These are phyloP conservation scores for Rhizoglyphus robini DNA, from an alignment of 1,140 invertebrate genomes.

Conservation along the genomic window DNA sequence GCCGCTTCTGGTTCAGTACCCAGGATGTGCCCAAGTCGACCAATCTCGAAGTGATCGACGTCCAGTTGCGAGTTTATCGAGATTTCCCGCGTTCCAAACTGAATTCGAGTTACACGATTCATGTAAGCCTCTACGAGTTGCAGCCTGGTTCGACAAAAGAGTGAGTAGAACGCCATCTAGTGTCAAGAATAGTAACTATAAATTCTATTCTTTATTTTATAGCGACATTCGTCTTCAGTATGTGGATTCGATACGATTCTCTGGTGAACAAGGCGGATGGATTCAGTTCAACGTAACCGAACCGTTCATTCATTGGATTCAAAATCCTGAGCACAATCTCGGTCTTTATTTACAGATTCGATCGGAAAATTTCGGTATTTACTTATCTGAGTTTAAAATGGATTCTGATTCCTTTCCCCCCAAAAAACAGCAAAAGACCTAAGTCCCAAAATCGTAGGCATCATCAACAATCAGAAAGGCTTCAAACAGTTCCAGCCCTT, in stretches of 20 bases:
- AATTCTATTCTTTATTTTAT: background rate
- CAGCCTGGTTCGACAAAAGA: background rate
- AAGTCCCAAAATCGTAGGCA: constrained; percentile 62
- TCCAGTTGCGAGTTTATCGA: constrained; percentile 69
- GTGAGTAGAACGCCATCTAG: background rate
- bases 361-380: constrained; percentile 26
- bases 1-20: constrained; percentile 79
- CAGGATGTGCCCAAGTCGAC: constrained; percentile 56
- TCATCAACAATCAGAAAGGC: constrained; percentile 52
- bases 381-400: background rate
- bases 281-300: constrained; percentile 27
- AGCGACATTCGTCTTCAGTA: constrained; percentile 14
- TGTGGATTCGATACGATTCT: constrained; percentile 19
- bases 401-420: background rate
- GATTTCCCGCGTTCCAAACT: constrained; percentile 28
- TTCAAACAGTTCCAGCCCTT: constrained; percentile 71
- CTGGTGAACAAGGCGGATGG: constrained; percentile 24
- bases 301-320: constrained; percentile 27
- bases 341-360: constrained; percentile 77
- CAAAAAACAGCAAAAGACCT: constrained; percentile 52
- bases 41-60: constrained; percentile 58
- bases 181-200: background rate
- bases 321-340: constrained; percentile 58
- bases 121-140: background rate
- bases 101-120: background rate